phyloP scores from a whole-genome alignment of 1,140 invertebrate genomes.

The Rhopalosiphum maidis region DNA sequence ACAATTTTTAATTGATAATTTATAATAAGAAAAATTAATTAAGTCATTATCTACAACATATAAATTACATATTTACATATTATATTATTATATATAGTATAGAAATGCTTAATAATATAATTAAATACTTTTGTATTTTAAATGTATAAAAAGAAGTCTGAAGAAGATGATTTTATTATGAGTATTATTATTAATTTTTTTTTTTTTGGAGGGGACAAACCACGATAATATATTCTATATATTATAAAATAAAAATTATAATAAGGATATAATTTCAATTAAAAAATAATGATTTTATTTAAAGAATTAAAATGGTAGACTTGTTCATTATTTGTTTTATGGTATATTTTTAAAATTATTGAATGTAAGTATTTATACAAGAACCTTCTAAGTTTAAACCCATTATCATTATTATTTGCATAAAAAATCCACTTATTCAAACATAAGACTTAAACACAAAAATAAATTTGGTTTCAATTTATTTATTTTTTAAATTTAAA shows the following conservation, averaged over 20 bases:
- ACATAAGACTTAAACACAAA: background rate
- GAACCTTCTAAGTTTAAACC: background rate
- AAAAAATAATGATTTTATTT: background rate
- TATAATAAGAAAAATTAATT: no score
- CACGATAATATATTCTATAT: background rate
- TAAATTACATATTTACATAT: no score
- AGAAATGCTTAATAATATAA: no score
- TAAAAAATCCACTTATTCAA: background rate
- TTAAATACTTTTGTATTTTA: no score
- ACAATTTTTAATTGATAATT: no score
- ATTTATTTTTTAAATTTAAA: background rate
- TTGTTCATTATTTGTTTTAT: background rate
- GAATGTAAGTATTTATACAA: background rate
- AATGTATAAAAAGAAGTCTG: background rate
- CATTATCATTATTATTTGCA: constrained; percentile 12
- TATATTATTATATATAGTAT: no score
- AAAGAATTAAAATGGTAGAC: constrained; percentile 6
- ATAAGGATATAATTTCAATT: constrained; percentile 18
- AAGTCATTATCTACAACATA: no score
- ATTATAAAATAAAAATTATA: background rate
- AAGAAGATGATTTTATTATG: background rate
- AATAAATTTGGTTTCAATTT: background rate
- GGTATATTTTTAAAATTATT: background rate
- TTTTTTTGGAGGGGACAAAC: background rate
- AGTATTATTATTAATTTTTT: background rate